These are phyloP conservation scores for Dicyrtoma fusca DNA, from an alignment of 2,888 invertebrate genomes.

Conservation along the genomic window DNA sequence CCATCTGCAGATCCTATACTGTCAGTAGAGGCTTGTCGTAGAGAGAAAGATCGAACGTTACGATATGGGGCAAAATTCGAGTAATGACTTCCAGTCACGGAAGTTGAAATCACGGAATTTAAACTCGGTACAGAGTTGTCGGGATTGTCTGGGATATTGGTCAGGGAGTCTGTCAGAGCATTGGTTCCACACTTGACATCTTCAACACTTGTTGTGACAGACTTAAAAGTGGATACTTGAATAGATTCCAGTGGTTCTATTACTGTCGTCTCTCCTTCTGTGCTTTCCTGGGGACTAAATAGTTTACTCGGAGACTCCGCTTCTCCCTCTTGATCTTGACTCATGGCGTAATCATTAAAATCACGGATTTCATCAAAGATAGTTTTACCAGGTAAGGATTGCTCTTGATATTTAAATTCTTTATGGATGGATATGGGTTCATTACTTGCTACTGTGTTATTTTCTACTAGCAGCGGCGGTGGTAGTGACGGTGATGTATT, in stretches of 20 bases:
- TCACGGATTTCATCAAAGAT: constrained; percentile 31
- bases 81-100: constrained; percentile 38
- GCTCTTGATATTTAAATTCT: background rate
- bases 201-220: background rate
- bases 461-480: background rate
- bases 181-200: background rate
- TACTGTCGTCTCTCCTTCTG: background rate
- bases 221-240: background rate
- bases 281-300: no score
- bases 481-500: background rate
- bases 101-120: constrained; percentile 27
- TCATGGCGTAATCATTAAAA: constrained; percentile 28
- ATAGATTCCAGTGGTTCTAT: no score
- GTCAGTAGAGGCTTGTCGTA: constrained; percentile 54
- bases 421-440: no score
- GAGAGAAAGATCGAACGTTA: constrained; percentile 51
- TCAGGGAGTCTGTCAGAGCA: background rate
- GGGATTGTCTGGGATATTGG: constrained; percentile 3
- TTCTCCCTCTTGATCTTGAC: constrained; percentile 12
- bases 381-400: constrained; percentile 3
- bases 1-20: constrained; percentile 52
- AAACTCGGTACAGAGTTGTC: constrained; percentile 4
- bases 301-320: no score
- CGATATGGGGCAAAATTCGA: constrained; percentile 40
- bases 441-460: background rate